These are phyloP conservation scores for Drosophila sp. DNA, from an alignment of 1,140 invertebrate genomes.

Conservation along the genomic window DNA sequence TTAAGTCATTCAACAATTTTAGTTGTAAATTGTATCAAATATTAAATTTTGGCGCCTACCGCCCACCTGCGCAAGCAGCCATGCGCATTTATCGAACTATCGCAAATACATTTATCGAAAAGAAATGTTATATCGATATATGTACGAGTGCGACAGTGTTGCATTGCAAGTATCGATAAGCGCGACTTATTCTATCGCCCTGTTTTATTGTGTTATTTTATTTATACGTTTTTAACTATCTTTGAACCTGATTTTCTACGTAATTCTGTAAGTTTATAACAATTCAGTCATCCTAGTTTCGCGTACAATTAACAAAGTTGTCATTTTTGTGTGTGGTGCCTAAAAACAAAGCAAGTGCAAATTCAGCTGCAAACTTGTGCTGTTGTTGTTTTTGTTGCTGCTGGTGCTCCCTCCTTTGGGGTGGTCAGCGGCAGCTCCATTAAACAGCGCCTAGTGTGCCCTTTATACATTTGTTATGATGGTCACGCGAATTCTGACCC, in stretches of 20 bases:
- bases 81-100: slow-evolving; percentile 41
- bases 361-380: slow-evolving; percentile 65
- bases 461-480: slow-evolving; percentile 52
- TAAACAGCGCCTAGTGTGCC: slow-evolving; percentile 18
- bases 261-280: slow-evolving; percentile 67
- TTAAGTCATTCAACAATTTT: slow-evolving; percentile 24
- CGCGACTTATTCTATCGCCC: slow-evolving; percentile 50
- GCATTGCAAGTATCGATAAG: slow-evolving; percentile 48
- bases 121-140: slow-evolving; percentile 34
- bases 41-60: slow-evolving; percentile 57
- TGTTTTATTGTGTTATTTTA: slow-evolving; percentile 75
- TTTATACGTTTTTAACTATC: slow-evolving; percentile 70
- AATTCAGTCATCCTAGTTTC: slow-evolving; percentile 49
- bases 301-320: slow-evolving; percentile 26
- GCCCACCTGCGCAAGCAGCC: slow-evolving; percentile 17
- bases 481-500: slow-evolving; percentile 73
- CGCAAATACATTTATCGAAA: slow-evolving; percentile 8
- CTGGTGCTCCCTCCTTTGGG: slow-evolving; percentile 35
- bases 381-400: slow-evolving; percentile 37
- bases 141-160: slow-evolving; percentile 32
- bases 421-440: slow-evolving; percentile 44
- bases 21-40: neutral
- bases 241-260: slow-evolving; percentile 52
- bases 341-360: slow-evolving; percentile 52
- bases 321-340: slow-evolving; percentile 11